Evolutionary conservation across 2,113 vertebrate species (phyloP), one percentile per base, ranked within the genome.

Genomic region (Antennarius striatus): DNA sequence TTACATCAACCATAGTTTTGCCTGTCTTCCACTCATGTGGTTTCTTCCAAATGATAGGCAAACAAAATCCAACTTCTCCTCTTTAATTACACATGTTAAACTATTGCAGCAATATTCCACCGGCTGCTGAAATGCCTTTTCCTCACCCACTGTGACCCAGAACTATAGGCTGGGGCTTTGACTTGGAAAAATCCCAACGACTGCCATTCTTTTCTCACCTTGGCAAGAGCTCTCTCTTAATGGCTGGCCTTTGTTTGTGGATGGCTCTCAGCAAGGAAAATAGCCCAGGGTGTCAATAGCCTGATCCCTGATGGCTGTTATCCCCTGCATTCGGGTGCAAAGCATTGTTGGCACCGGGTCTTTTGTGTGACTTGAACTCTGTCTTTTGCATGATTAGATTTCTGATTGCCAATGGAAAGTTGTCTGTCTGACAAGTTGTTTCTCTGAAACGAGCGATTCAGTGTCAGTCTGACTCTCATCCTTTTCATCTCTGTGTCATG

Each of bases 241-340:
- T 80, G 78, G 82, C 15, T 1, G 71, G 10, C 80, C 61, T 79
- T 91, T 91, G 88, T 91, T 83, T 89, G 63, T 11, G 47, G 84
- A 86, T 73, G 71, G 81, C 72, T 71, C 73, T 84, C 63, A 63
- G 73, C 70, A 42, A 77, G 75, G 68, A 81, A 84, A 81, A 80
- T 76, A 65, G 52, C 81, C 73, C 61, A 66, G 71, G 84, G 87
- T 89, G 91, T 90, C 82, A 89, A 87, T 69, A 74, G 80, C 73
- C 54, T 12, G 65, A 62, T 76, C 72, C 73, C 29, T 71, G 46
- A 61, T 50, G 55, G 77, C 72, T 84, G 57, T 78, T 75, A 68
- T 47, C 71, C 47, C 48, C 55, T 62, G 75, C 68, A 62, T 75
- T 36, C 42, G 40, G 46, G 49, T 63, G 68, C 73, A 39, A 49